A percentile compares a stretch with the other conserved stretches of the same genome.
Evolutionary conservation across 2,113 vertebrate species (phyloP).

Genomic region (Rhadina sibilatrix): DNA sequence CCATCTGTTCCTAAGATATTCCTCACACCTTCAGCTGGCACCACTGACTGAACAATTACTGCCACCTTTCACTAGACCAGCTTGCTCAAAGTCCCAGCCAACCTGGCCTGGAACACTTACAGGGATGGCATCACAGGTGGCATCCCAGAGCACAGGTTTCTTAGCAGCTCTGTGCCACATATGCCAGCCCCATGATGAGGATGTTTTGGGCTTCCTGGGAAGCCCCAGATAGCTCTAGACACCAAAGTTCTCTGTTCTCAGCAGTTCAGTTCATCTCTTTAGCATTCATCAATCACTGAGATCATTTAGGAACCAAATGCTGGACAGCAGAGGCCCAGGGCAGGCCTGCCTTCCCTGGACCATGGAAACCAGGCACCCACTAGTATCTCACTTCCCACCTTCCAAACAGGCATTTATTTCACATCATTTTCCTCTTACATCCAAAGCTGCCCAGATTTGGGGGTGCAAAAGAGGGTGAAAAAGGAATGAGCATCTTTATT

Average conservation of each 20-base stretch:
- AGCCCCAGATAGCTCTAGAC: not conserved
- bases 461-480: not conserved
- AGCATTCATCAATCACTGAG: fast-evolving
- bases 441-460: not conserved
- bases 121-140: not conserved
- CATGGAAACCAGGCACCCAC: not conserved
- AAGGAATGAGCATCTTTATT: not conserved
- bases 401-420: not conserved
- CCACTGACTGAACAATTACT: not conserved
- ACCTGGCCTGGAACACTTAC: not conserved
- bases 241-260: fast-evolving
- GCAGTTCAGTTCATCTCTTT: not conserved
- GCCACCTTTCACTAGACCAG: not conserved
- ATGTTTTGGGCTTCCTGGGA: not conserved
- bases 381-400: not conserved
- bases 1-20: not conserved
- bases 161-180: not conserved
- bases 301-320: not conserved
- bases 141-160: not conserved
- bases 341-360: not conserved
- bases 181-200: not conserved
- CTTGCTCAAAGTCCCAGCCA: not conserved
- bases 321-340: not conserved
- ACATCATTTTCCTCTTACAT: not conserved
- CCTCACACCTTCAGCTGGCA: not conserved